Percentiles rank a stretch among this genome's conserved stretches.
phyloP scores from a whole-genome alignment of 2,888 invertebrate species.

The Sinodicranocentrus sp. region DNA sequence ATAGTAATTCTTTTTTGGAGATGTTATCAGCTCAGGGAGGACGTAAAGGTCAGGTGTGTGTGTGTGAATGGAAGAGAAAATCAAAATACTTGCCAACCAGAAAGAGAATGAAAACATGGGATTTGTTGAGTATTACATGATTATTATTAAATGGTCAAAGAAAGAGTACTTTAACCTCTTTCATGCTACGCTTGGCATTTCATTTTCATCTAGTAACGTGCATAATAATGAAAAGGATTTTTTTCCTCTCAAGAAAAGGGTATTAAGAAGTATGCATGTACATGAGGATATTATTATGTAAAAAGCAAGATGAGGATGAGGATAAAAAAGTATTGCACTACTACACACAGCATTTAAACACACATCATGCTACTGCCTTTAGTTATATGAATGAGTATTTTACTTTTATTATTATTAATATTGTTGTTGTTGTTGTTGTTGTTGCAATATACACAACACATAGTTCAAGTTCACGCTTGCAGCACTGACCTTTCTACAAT shows the following conservation, averaged over 20 bases:
- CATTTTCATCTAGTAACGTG: not conserved
- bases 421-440: too few relatives aligned
- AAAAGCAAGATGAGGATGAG: too few relatives aligned
- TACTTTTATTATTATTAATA: too few relatives aligned
- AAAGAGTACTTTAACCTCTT: constrained; percentile 36
- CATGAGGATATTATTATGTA: too few relatives aligned
- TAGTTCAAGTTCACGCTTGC: not conserved
- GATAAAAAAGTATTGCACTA: constrained; percentile 1
- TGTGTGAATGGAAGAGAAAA: not conserved
- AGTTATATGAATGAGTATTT: too few relatives aligned
- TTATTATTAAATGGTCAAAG: not conserved
- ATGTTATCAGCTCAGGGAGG: not conserved
- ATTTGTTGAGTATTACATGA: not conserved
- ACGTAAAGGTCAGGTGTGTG: not conserved
- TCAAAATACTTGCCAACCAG: not conserved
- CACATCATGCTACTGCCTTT: too few relatives aligned
- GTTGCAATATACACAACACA: too few relatives aligned
- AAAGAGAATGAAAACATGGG: not conserved
- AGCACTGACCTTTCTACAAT: constrained; percentile 1
- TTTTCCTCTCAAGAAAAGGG: too few relatives aligned
- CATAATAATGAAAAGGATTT: constrained; percentile 19
- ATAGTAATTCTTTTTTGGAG: not conserved
- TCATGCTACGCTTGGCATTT: constrained; percentile 23
- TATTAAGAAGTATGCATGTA: too few relatives aligned
- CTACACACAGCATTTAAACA: too few relatives aligned